These are phyloP conservation scores for Hyposoter didymator DNA, from an alignment of 2,888 invertebrate species.

Conservation along the genomic window DNA sequence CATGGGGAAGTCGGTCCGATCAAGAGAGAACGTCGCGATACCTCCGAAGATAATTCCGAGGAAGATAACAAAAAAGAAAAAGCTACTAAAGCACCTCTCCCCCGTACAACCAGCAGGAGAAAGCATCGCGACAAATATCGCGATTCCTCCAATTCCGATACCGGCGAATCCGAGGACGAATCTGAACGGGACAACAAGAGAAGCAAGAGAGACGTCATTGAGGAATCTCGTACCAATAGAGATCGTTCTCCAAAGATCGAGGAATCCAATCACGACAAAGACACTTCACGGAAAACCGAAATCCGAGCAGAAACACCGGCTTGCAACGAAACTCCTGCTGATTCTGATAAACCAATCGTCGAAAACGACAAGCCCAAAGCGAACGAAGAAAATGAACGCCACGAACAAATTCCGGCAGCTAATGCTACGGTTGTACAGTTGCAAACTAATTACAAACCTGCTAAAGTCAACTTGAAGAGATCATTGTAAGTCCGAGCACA, in stretches of 20 bases:
- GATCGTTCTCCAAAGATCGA: slow-evolving; percentile 42
- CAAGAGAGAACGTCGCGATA: slow-evolving; percentile 32
- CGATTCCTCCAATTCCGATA: slow-evolving; percentile 81
- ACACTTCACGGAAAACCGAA: slow-evolving; percentile 62
- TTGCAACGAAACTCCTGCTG: slow-evolving; percentile 60
- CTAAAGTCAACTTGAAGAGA: slow-evolving; percentile 82
- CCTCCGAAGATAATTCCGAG: slow-evolving; percentile 72
- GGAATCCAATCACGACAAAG: slow-evolving; percentile 68
- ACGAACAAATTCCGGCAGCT: slow-evolving; percentile 59
- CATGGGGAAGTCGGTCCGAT: slow-evolving; percentile 21
- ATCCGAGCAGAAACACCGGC: slow-evolving; percentile 42
- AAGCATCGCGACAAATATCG: slow-evolving; percentile 80
- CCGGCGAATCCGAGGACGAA: slow-evolving; percentile 81
- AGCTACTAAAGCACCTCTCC: slow-evolving; percentile 48
- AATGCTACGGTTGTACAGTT: slow-evolving; percentile 51
- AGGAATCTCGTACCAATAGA: slow-evolving; percentile 56
- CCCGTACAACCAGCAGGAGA: slow-evolving; percentile 73
- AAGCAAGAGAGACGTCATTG: slow-evolving; percentile 42
- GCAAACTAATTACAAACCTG: slow-evolving; percentile 75
- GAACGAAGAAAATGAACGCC: slow-evolving; percentile 44
- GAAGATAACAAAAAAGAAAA: slow-evolving; percentile 44
- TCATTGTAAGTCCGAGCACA: slow-evolving; percentile 80
- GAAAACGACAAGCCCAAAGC: slow-evolving; percentile 46
- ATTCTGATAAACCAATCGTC: slow-evolving; percentile 29
- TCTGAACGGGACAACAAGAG: slow-evolving; percentile 65